Percentiles rank a stretch among this genome's conserved stretches.
Conservation (phyloP, 2,888 invertebrate genomes). For the Hemistola chrysoprasaria region DNA sequence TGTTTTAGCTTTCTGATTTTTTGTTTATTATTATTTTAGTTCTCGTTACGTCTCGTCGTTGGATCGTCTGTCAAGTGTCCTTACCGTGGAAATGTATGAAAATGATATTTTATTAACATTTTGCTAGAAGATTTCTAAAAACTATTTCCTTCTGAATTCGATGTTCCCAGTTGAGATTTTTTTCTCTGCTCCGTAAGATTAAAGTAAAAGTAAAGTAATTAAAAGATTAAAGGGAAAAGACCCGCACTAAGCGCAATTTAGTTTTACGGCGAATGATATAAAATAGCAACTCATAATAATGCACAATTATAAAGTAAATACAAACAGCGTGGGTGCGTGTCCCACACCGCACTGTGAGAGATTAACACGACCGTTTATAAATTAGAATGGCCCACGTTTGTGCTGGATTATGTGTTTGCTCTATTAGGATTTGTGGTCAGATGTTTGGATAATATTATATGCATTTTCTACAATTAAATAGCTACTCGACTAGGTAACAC, state of each 20-base stretch:
- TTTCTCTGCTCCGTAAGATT: no score
- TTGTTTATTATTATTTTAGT: constrained; percentile 67
- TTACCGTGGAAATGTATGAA: constrained; percentile 11
- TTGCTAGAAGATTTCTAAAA: no score
- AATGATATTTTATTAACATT: constrained; percentile 1
- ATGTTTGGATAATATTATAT: constrained; percentile 15
- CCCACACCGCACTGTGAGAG: constrained; percentile 40
- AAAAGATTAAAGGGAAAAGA: no score
- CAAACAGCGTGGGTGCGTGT: constrained; percentile 40
- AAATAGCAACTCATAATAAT: no score
- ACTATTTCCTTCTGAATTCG: no score
- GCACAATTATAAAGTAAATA: not conserved
- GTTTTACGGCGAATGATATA: no score
- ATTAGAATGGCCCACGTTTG: constrained; percentile 48
- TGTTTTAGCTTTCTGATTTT: constrained; percentile 37
- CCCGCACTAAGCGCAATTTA: no score
- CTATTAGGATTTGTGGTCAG: constrained; percentile 32
- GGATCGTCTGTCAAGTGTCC: constrained; percentile 28
- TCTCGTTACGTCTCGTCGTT: constrained; percentile 48
- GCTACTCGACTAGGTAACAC: no score
- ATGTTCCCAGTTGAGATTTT: no score
- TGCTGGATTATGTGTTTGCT: constrained; percentile 44
- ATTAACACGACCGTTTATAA: constrained; percentile 55
- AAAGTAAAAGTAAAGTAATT: no score
- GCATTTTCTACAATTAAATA: no score